Evolutionary conservation across 2,888 invertebrate genomes (phyloP).

Genomic region (Pyrochroa serraticornis): DNA sequence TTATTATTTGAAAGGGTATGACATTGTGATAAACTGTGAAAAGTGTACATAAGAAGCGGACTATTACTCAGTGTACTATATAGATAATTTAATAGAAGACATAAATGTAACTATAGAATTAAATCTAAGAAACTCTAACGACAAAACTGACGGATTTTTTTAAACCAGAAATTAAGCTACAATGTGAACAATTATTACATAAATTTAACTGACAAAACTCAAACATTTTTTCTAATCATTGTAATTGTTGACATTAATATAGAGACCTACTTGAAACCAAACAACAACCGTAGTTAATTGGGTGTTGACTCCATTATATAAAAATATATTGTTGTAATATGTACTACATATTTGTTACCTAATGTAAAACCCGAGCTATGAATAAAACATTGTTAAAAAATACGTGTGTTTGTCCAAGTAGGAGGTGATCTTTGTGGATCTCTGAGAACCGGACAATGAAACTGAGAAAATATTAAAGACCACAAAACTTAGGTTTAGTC

Average conservation of each 20-base stretch:
- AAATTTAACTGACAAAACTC: too few relatives aligned
- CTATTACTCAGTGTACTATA: conserved; percentile 21
- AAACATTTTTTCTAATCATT: too few relatives aligned
- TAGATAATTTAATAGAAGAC: conserved; percentile 14
- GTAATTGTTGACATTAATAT: too few relatives aligned
- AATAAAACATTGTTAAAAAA: conserved; percentile 34
- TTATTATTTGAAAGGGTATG: conserved; percentile 29
- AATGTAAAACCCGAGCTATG: conserved; percentile 35
- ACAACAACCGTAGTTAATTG: conserved; percentile 12
- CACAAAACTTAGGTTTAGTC: not conserved
- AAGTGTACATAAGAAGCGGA: conserved; percentile 24
- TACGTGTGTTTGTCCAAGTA: not conserved
- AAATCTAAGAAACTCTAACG: conserved; percentile 7
- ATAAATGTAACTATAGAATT: conserved; percentile 20
- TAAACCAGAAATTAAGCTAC: conserved; percentile 3
- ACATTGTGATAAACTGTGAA: conserved; percentile 32
- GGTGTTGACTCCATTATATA: conserved; percentile 26
- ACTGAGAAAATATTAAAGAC: conserved; percentile 17
- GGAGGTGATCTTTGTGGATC: not conserved
- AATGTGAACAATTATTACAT: not conserved
- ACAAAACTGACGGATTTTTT: not conserved
- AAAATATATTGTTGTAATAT: conserved; percentile 34
- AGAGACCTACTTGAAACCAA: not conserved
- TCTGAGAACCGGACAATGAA: conserved; percentile 3
- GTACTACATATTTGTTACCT: conserved; percentile 38